Percentiles rank a stretch among this genome's conserved stretches.
Conservation (phyloP, 2,797 vertebrate species). For the Danionella dracula region DNA sequence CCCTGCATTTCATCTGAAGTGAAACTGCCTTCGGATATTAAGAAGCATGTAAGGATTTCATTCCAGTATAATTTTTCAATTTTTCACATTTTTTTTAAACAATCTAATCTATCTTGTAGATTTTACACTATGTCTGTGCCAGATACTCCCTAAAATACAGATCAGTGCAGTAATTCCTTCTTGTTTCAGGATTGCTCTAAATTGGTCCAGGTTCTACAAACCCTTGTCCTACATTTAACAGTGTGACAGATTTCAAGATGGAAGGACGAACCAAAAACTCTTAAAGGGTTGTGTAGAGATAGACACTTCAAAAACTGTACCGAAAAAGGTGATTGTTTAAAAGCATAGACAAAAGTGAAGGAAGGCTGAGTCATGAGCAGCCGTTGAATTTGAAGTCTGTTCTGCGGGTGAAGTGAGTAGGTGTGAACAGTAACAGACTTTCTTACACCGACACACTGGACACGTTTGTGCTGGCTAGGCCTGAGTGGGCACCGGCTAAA, state of each 20-base stretch:
- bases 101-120: too few relatives aligned
- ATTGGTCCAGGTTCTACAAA: too few relatives aligned
- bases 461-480: constrained; percentile 26
- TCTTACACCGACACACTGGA: constrained; percentile 21
- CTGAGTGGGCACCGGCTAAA: constrained; percentile 28
- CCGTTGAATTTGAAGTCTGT: background rate
- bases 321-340: background rate
- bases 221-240: too few relatives aligned
- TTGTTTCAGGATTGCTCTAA: too few relatives aligned
- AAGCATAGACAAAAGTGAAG: background rate
- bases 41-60: background rate
- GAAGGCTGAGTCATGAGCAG: background rate
- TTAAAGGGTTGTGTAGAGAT: background rate
- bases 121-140: too few relatives aligned
- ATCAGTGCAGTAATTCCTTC: too few relatives aligned
- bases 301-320: background rate
- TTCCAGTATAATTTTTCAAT: too few relatives aligned
- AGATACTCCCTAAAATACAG: too few relatives aligned
- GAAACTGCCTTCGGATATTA: constrained; percentile 5
- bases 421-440: constrained; percentile 34
- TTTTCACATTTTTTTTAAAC: too few relatives aligned
- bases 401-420: constrained; percentile 33
- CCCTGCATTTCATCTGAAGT: constrained; percentile 20
- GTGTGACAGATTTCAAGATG: background rate
- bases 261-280: background rate